These are phyloP conservation scores for Aldrovandia affinis DNA, from an alignment of 2,797 vertebrate species.

Conservation along the genomic window DNA sequence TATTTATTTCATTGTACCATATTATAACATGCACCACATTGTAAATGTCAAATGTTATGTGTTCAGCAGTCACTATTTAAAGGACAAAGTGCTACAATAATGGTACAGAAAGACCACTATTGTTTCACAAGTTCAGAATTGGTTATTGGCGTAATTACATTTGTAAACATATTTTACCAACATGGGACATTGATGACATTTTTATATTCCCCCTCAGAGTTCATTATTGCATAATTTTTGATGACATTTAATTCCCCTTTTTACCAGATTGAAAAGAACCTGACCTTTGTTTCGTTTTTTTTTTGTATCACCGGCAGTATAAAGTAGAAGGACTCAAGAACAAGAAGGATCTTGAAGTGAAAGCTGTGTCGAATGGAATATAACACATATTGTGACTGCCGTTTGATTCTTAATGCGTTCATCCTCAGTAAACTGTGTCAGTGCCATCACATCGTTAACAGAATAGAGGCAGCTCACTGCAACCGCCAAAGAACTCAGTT, in stretches of 20 bases:
- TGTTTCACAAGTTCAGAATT: not conserved
- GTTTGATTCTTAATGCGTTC: too few relatives aligned
- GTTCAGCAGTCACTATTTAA: not conserved
- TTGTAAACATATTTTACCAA: not conserved
- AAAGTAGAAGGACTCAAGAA: too few relatives aligned
- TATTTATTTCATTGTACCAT: not conserved
- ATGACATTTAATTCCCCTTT: not conserved
- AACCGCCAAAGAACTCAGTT: not conserved
- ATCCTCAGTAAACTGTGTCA: not conserved
- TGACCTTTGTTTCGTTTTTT: not conserved
- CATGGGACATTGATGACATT: not conserved
- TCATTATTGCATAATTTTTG: not conserved
- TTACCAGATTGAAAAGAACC: not conserved
- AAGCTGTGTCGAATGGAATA: not conserved
- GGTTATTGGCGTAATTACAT: not conserved
- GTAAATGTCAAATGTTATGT: constrained; percentile 2
- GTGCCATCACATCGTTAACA: not conserved
- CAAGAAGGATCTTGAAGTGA: not conserved
- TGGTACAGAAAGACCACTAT: not conserved
- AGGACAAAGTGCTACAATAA: not conserved
- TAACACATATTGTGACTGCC: not conserved
- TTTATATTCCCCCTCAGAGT: not conserved
- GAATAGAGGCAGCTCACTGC: not conserved
- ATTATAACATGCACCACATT: not conserved
- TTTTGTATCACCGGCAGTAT: not conserved